Evolutionary conservation across 2,113 vertebrate genomes (phyloP), one percentile per base, ranked within the genome.

Genomic region (Sinocyclocheilus grahami): DNA sequence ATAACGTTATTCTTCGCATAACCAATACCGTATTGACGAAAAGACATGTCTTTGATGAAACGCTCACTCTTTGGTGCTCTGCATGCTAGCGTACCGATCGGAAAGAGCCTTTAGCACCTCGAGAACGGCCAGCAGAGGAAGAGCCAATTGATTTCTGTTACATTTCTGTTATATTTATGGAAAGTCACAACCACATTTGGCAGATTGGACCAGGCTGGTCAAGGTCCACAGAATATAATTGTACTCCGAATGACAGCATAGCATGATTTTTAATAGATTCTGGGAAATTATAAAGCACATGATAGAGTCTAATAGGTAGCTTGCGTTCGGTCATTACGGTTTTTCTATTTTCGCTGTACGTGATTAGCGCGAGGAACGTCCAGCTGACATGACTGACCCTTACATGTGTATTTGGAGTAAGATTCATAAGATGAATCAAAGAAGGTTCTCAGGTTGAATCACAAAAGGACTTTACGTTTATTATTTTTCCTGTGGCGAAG

Each of bases 241-340:
- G 10, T 18, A 74, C 18, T 58, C 27, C 39, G 20, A 74, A 83
- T 14, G 69, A 75, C n/a, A 13, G 42, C 13, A 30, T 12, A 84
- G 22, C n/a, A 18, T 11, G 13, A 58, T 72, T 27, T 78, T 46
- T 48, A 48, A 48, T 48, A 3, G 46, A 37, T 82, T 82, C 81
- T 37, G 81, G 63, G 46, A 27, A 60, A 83, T 24, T n/a, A 37
- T 39, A 24, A 84, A 84, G 82, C 82, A 84, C 67, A 84, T 84
- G 69, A 84, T 27, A 14, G 20, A 83, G 30, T 42, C 48, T 84
- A 84, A 84, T 84, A 74, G 13, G 30, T 24, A 20, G 53, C 82
- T 72, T 84, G 82, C 33, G 13, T 24, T 84, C 18, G 14, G 24
- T 82, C 81, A 82, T 82, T 82, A 53, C 22, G 3, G 5, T 39